phyloP scores from a whole-genome alignment of 2,888 invertebrate species.

The Julus scanicus region DNA sequence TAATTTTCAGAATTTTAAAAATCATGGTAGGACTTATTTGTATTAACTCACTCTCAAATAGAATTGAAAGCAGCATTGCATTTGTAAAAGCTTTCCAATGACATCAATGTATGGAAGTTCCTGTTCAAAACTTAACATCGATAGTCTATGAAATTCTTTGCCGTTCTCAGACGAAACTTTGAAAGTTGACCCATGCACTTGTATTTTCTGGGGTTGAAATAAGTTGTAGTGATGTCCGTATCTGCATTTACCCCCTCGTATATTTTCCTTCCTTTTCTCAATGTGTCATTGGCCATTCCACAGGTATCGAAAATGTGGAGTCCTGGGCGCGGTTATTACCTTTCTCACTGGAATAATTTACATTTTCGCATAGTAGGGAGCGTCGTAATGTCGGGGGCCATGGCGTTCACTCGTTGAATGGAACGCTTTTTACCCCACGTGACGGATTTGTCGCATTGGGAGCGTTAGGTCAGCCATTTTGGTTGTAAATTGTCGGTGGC shows the following conservation, averaged over 20 bases:
- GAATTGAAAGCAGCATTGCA: too few species aligned
- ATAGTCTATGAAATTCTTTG: too few species aligned
- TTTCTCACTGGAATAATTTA: conserved; percentile 19
- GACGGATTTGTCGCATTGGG: conserved; percentile 29
- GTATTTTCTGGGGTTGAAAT: conserved; percentile 8
- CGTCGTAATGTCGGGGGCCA: conserved; percentile 7
- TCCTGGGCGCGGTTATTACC: conserved; percentile 38
- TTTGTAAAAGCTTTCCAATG: too few species aligned
- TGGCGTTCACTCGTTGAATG: conserved; percentile 13
- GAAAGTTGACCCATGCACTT: background rate
- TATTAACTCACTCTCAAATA: too few species aligned
- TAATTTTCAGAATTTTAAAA: too few species aligned
- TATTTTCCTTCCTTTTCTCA: background rate
- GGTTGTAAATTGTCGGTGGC: conserved; percentile 31
- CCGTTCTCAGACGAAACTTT: background rate
- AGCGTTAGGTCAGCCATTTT: conserved; percentile 20
- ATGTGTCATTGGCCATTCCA: background rate
- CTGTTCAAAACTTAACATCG: too few species aligned
- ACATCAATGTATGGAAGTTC: too few species aligned
- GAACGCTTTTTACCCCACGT: conserved; percentile 5
- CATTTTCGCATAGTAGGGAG: conserved; percentile 33
- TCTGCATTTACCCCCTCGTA: conserved; percentile 30
- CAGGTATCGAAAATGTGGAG: conserved; percentile 4
- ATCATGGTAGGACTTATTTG: too few species aligned
- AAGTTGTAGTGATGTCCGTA: conserved; percentile 19